Conservation (phyloP, 1,140 invertebrate species). For the Phortica variegata region DNA sequence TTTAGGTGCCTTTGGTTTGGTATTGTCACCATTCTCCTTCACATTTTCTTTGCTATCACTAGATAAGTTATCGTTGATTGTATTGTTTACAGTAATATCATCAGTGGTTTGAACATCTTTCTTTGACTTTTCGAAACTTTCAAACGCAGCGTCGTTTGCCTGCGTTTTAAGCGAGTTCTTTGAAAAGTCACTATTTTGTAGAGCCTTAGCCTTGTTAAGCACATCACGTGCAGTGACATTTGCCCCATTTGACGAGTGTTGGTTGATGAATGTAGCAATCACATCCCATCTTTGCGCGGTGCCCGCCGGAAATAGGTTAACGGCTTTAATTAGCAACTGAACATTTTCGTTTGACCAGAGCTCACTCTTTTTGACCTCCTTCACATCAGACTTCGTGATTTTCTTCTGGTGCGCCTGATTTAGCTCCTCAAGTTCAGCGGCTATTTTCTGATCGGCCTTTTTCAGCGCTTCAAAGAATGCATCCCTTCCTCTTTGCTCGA, state of each 20-base stretch:
- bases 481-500: constrained; percentile 66
- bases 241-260: constrained; percentile 69
- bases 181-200: constrained; percentile 88
- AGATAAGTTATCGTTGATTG: constrained; percentile 10
- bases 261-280: constrained; percentile 93
- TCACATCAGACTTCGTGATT: constrained; percentile 44
- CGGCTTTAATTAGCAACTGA: constrained; percentile 90
- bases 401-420: constrained; percentile 46
- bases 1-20: constrained; percentile 32
- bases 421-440: constrained; percentile 69
- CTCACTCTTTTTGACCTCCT: constrained; percentile 57
- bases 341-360: constrained; percentile 81
- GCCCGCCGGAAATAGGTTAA: constrained; percentile 94
- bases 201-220: constrained; percentile 90
- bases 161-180: constrained; percentile 80
- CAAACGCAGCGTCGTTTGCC: constrained; percentile 88
- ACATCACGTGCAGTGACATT: constrained; percentile 83
- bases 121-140: constrained; percentile 86
- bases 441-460: constrained; percentile 72
- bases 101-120: constrained; percentile 61
- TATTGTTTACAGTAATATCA: constrained; percentile 45
- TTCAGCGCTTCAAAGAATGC: constrained; percentile 68
- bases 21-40: constrained; percentile 36
- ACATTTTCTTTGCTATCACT: constrained; percentile 33
- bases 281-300: constrained; percentile 96